Percentiles rank a stretch among this genome's conserved stretches.
These are phyloP conservation scores for Pseudomyrmex cubaensis DNA, from an alignment of 1,140 invertebrate genomes.

Conservation along the genomic window DNA sequence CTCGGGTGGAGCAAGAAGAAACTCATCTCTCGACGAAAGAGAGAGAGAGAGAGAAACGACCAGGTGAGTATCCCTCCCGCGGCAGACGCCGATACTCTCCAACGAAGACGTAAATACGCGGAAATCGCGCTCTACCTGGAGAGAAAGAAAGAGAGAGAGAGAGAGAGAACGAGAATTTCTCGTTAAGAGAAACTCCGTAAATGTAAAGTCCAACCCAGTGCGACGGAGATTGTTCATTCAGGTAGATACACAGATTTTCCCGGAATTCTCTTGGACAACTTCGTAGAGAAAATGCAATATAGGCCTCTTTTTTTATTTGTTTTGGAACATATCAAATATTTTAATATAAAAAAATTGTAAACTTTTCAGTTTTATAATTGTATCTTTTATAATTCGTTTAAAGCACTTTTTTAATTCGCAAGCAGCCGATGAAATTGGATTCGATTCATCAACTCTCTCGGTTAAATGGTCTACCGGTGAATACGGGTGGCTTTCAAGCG, in stretches of 20 bases:
- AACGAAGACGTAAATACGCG: conserved; percentile 68
- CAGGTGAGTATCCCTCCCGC: conserved; percentile 43
- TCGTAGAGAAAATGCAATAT: conserved; percentile 42
- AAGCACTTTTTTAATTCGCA: conserved; percentile 27
- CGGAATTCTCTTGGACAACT: conserved; percentile 58
- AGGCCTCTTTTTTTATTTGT: neutral
- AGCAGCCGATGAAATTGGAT: conserved; percentile 53
- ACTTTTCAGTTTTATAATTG: conserved; percentile 27
- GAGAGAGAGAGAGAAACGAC: neutral
- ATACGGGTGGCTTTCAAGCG: conserved; percentile 55
- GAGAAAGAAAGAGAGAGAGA: too few species aligned
- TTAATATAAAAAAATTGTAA: neutral
- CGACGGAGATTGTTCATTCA: conserved; percentile 75
- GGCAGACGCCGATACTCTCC: conserved; percentile 22
- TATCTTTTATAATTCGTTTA: conserved; percentile 32
- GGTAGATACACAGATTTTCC: conserved; percentile 60
- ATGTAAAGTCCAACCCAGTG: conserved; percentile 74
- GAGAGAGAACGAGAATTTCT: conserved; percentile 74
- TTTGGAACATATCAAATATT: too few species aligned
- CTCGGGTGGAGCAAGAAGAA: conserved; percentile 50
- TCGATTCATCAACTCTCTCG: conserved; percentile 54
- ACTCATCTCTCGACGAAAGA: neutral
- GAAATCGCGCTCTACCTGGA: conserved; percentile 77
- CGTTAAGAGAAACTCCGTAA: conserved; percentile 79
- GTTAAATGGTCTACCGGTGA: conserved; percentile 52